Conservation (phyloP, 2,888 invertebrate species). For the Plagiodera versicolora region DNA sequence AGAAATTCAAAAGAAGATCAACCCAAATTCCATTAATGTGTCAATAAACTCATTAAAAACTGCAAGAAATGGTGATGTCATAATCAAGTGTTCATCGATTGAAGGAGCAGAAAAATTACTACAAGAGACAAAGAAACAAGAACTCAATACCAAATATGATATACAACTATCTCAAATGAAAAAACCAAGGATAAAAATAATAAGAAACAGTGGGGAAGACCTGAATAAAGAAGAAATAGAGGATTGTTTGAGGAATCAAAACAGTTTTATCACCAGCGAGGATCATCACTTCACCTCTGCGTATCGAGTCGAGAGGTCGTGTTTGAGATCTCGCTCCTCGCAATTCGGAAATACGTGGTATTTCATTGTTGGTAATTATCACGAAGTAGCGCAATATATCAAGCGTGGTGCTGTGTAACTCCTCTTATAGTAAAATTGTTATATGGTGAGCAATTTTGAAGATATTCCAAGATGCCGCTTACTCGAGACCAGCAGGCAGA, state of each 20-base stretch:
- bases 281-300: no score
- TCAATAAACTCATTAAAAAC: background rate
- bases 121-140: background rate
- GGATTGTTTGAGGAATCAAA: conserved; percentile 8
- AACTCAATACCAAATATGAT: conserved; percentile 5
- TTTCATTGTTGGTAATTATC: no score
- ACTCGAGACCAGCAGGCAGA: no score
- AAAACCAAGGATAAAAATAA: conserved; percentile 13
- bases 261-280: background rate
- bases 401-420: no score
- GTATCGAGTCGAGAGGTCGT: background rate
- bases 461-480: no score
- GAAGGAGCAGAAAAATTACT: conserved; percentile 1
- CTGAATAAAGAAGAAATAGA: conserved; percentile 7
- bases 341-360: background rate
- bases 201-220: background rate
- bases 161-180: conserved; percentile 14
- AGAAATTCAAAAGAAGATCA: background rate
- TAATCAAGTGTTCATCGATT: conserved; percentile 11
- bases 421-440: no score
- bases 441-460: no score
- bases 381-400: no score
- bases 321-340: background rate
- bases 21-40: background rate
- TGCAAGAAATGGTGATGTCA: background rate